A percentile compares a stretch with the other conserved stretches of the same genome.
Conservation (phyloP, 2,888 invertebrate genomes). For the Minunthozetes semirufus region DNA sequence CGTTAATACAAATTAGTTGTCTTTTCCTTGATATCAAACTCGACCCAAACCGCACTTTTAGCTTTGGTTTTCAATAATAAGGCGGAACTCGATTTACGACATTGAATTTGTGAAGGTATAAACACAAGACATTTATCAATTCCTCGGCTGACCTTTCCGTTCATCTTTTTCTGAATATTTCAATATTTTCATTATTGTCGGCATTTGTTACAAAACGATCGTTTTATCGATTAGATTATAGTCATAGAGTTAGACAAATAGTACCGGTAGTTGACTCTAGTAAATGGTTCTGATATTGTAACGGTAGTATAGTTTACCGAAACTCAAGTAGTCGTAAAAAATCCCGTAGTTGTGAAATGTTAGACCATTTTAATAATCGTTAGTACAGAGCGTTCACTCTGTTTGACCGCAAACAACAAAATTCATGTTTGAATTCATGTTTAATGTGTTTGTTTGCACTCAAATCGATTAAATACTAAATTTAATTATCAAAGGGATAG, state of each 20-base stretch:
- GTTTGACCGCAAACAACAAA: too few species aligned
- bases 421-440: too few species aligned
- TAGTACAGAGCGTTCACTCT: not conserved
- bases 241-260: constrained; percentile 2
- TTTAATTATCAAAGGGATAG: too few species aligned
- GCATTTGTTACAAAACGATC: constrained; percentile 26
- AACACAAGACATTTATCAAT: constrained; percentile 9
- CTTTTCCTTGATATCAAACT: constrained; percentile 30
- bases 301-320: not conserved
- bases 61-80: constrained; percentile 31
- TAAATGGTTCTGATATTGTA: not conserved
- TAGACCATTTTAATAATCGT: not conserved
- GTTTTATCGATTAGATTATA: not conserved
- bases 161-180: constrained; percentile 15
- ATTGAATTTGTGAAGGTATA: constrained; percentile 31
- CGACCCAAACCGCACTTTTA: constrained; percentile 16
- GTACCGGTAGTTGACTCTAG: not conserved
- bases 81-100: constrained; percentile 30
- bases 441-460: too few species aligned
- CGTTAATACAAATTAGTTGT: constrained; percentile 27
- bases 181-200: constrained; percentile 15
- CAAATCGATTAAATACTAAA: too few species aligned
- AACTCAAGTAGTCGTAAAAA: too few species aligned
- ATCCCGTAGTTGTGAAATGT: not conserved
- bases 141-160: not conserved